Percentiles rank a stretch among this genome's conserved stretches.
Conservation (phyloP, 2,113 vertebrate genomes). For the Himantopus leucocephalus region DNA sequence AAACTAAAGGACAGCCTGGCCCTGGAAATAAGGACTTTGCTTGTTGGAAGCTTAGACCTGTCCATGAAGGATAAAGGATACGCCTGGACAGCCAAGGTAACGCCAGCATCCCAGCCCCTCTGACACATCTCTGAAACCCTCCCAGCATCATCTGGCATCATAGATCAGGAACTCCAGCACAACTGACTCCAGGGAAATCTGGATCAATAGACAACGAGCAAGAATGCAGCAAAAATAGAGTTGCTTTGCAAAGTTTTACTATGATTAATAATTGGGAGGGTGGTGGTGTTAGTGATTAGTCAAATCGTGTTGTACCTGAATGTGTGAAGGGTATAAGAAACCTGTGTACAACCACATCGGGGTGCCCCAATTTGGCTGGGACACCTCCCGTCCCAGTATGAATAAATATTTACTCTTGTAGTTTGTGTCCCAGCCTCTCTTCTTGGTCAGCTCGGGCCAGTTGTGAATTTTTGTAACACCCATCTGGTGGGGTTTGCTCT, state of each 20-base stretch:
- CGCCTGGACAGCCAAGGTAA: neutral
- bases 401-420: neutral
- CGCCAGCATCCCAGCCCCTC: neutral
- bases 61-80: neutral
- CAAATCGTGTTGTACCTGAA: neutral
- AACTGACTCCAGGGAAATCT: neutral
- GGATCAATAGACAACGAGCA: neutral
- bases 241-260: neutral
- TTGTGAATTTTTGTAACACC: neutral
- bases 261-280: neutral
- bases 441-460: accelerated
- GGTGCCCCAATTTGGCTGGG: neutral
- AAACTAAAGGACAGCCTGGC: neutral
- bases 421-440: neutral
- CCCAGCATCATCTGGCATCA: neutral
- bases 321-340: neutral
- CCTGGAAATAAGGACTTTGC: neutral
- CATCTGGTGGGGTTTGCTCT: neutral
- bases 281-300: neutral
- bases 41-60: neutral
- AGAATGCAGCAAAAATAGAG: neutral
- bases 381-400: too few relatives aligned
- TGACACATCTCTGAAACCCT: neutral
- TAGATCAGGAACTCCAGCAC: neutral
- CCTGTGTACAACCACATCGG: neutral